Evolutionary conservation across 2,888 invertebrate species (phyloP).

Genomic region (Neelides folsomi): DNA sequence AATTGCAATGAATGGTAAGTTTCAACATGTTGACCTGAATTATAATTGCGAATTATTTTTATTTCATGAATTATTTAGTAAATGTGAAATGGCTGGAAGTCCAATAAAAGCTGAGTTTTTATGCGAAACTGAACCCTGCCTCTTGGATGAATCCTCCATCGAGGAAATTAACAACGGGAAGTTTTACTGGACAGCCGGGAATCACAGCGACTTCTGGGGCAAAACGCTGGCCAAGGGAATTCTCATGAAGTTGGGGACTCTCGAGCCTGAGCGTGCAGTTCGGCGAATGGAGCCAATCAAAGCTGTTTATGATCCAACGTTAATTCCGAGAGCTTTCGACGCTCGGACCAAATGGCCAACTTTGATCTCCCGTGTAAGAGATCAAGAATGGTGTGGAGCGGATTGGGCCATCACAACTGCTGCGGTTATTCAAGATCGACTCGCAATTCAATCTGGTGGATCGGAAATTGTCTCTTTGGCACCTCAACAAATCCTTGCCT

Average conservation of each 20-base stretch:
- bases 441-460: constrained; percentile 73
- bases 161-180: constrained; percentile 49
- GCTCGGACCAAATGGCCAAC: constrained; percentile 59
- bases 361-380: constrained; percentile 51
- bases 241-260: constrained; percentile 56
- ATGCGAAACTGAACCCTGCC: constrained; percentile 60
- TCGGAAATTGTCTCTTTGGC: constrained; percentile 57
- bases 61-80: constrained; percentile 35
- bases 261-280: constrained; percentile 45
- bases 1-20: constrained; percentile 65
- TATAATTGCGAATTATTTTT: neutral
- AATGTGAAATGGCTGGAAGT: constrained; percentile 36
- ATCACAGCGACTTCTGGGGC: constrained; percentile 73
- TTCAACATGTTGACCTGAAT: neutral
- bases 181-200: constrained; percentile 61
- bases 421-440: constrained; percentile 49
- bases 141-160: constrained; percentile 58
- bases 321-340: constrained; percentile 61
- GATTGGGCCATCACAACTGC: constrained; percentile 88
- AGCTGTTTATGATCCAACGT: constrained; percentile 44
- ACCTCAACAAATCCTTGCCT: constrained; percentile 74
- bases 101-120: constrained; percentile 42
- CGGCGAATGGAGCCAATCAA: constrained; percentile 35
- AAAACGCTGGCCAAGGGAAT: constrained; percentile 68
- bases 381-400: constrained; percentile 62